Percentiles rank a stretch among this genome's conserved stretches.
Evolutionary conservation across 2,888 invertebrate species (phyloP).

Genomic region (Ophioninae sp.): DNA sequence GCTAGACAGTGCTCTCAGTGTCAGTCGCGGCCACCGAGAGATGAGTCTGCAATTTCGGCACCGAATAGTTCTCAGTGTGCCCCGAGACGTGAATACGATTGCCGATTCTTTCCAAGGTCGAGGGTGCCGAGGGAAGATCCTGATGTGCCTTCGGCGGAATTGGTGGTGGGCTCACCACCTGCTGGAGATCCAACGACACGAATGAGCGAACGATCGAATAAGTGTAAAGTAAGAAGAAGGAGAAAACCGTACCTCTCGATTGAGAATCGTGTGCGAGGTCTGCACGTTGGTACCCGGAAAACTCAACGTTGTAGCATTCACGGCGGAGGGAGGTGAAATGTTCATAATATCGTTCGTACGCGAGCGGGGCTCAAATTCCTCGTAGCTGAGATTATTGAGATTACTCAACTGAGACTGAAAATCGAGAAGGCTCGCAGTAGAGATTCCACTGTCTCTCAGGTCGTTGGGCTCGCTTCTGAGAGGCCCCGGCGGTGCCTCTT

Average conservation of each 20-base stretch:
- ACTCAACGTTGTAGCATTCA: slow-evolving; percentile 75
- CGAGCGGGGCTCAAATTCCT: slow-evolving; percentile 80
- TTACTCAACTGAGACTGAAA: slow-evolving; percentile 78
- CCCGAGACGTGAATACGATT: slow-evolving; percentile 71
- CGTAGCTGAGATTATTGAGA: slow-evolving; percentile 80
- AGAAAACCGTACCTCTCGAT: slow-evolving; percentile 72
- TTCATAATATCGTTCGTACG: slow-evolving; percentile 80
- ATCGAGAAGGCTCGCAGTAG: slow-evolving; percentile 80
- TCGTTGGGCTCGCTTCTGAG: slow-evolving; percentile 78
- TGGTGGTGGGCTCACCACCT: slow-evolving; percentile 78
- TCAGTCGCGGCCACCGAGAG: slow-evolving; percentile 77
- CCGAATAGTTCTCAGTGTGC: slow-evolving; percentile 79
- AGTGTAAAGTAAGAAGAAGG: neutral
- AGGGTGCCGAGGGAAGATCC: slow-evolving; percentile 78
- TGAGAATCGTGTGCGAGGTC: slow-evolving; percentile 73
- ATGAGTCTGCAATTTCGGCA: slow-evolving; percentile 78
- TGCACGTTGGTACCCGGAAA: slow-evolving; percentile 76
- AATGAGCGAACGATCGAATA: neutral
- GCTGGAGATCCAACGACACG: slow-evolving; percentile 51
- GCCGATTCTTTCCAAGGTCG: slow-evolving; percentile 76
- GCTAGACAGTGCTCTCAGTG: slow-evolving; percentile 78
- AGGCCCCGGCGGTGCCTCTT: slow-evolving; percentile 60
- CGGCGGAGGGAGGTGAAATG: slow-evolving; percentile 79
- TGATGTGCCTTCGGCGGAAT: slow-evolving; percentile 80
- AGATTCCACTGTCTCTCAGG: slow-evolving; percentile 83